Conservation (phyloP, 2,113 vertebrate species). For the Rhea pennata region DNA sequence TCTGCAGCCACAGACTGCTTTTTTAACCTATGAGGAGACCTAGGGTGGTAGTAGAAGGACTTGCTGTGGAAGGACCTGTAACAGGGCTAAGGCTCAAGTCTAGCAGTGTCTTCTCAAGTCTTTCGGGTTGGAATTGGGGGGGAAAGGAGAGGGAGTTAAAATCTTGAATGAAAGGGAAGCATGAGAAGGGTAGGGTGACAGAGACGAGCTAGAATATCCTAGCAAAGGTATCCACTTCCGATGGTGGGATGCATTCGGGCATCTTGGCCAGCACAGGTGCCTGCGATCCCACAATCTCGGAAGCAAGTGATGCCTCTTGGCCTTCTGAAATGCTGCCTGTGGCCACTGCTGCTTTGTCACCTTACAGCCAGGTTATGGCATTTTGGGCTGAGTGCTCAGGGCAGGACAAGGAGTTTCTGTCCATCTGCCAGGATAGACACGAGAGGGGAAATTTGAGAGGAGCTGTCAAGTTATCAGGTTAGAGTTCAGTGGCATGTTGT, state of each 20-base stretch:
- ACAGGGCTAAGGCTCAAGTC: background rate
- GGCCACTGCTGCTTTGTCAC: background rate
- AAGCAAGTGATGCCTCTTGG: background rate
- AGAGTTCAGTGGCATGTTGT: fast-evolving
- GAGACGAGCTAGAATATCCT: background rate
- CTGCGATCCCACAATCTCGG: fast-evolving
- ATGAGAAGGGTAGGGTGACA: background rate
- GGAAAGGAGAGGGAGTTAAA: background rate
- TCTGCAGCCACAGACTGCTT: background rate
- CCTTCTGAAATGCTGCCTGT: background rate
- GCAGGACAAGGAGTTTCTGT: background rate
- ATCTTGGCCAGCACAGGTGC: background rate
- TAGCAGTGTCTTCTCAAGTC: background rate
- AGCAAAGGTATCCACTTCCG: background rate
- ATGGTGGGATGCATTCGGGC: background rate
- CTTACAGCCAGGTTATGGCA: fast-evolving
- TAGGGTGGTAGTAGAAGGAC: background rate
- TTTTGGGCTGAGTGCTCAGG: background rate
- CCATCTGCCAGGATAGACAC: fast-evolving
- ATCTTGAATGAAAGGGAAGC: background rate
- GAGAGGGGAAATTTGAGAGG: fast-evolving
- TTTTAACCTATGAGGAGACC: background rate
- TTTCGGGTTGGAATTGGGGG: background rate
- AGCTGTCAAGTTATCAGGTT: background rate
- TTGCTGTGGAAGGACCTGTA: background rate